Evolutionary conservation across 2,888 invertebrate genomes (phyloP).

Genomic region (Junonia oenone): DNA sequence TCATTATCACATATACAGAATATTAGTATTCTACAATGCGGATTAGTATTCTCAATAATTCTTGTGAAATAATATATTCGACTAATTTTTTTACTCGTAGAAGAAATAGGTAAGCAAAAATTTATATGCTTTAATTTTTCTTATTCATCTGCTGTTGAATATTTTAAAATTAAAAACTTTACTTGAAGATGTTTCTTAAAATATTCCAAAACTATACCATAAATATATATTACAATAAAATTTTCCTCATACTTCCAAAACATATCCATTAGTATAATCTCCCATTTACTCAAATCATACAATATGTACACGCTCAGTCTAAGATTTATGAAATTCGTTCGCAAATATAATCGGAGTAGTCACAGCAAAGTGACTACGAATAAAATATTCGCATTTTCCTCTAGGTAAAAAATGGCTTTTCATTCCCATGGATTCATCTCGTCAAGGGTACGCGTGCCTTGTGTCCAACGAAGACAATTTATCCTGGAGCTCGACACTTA

Average conservation of each 20-base stretch:
- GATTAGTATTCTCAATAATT: too few relatives aligned
- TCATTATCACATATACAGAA: too few relatives aligned
- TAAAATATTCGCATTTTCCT: constrained; percentile 13
- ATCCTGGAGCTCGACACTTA: constrained; percentile 3
- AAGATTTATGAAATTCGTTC: constrained; percentile 14
- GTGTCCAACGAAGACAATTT: constrained; percentile 29
- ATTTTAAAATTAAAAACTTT: too few relatives aligned
- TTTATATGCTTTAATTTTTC: too few relatives aligned
- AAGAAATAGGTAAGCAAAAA: too few relatives aligned
- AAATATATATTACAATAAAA: neutral
- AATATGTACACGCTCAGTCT: constrained; percentile 13
- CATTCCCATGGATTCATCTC: constrained; percentile 4
- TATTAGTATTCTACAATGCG: too few relatives aligned
- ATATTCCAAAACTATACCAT: neutral
- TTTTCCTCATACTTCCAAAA: neutral
- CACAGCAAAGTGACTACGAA: constrained; percentile 14
- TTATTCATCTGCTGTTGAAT: too few relatives aligned
- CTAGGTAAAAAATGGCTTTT: constrained; percentile 7
- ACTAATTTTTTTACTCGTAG: too few relatives aligned
- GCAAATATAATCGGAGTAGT: constrained; percentile 12
- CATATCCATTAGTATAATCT: constrained; percentile 15
- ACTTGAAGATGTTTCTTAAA: too few relatives aligned
- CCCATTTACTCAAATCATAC: constrained; percentile 8
- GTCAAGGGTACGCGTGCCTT: constrained; percentile 20
- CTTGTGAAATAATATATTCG: too few relatives aligned